Conservation (phyloP, 2,113 vertebrate species). For the Pangasianodon gigas region DNA sequence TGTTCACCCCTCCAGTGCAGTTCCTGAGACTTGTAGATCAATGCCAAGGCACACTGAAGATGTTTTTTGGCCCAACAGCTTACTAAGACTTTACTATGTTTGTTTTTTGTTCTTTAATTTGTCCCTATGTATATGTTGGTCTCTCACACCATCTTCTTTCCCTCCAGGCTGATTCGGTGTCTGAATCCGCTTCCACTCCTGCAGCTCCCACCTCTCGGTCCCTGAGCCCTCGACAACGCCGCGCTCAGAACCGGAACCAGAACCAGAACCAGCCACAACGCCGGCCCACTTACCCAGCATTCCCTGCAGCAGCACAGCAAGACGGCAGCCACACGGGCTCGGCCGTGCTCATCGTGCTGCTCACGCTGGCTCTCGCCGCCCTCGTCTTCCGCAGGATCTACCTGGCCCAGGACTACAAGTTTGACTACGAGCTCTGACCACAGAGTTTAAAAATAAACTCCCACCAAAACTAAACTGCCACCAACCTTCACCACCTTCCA, state of each 20-base stretch:
- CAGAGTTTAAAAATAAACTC: background rate
- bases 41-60: background rate
- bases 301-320: slow-evolving; percentile 70
- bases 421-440: slow-evolving; percentile 88
- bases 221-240: slow-evolving; percentile 87
- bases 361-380: slow-evolving; percentile 88
- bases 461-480: background rate
- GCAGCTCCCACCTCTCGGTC: slow-evolving; percentile 63
- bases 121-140: background rate
- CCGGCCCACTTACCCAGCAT: slow-evolving; percentile 70
- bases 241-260: slow-evolving; percentile 78
- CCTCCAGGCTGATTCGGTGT: slow-evolving; percentile 69
- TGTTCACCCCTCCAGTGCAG: background rate
- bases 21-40: background rate
- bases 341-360: slow-evolving; percentile 84
- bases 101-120: background rate
- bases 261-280: slow-evolving; percentile 72
- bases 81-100: background rate
- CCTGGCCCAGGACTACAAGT: slow-evolving; percentile 90
- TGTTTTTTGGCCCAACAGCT: background rate
- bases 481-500: slow-evolving; percentile 7
- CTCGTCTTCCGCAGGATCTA: slow-evolving; percentile 95
- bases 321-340: slow-evolving; percentile 80
- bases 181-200: slow-evolving; percentile 33
- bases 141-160: background rate